Evolutionary conservation across 2,113 vertebrate genomes (phyloP).

Genomic region (Isurus oxyrinchus): DNA sequence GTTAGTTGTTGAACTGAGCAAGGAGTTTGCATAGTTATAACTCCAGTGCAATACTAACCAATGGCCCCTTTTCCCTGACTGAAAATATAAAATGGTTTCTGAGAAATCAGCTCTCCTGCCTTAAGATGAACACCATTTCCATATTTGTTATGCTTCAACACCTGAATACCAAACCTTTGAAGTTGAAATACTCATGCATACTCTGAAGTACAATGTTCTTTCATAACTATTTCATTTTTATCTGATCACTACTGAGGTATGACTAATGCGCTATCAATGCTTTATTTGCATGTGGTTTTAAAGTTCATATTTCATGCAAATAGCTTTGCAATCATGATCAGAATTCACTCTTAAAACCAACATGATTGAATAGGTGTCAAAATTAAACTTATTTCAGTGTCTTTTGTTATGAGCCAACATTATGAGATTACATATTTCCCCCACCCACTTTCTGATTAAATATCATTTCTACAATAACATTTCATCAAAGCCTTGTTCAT

Average conservation of each 20-base stretch:
- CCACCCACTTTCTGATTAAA: not conserved
- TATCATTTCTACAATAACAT: constrained; percentile 24
- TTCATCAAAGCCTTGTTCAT: constrained; percentile 63
- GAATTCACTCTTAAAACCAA: not conserved
- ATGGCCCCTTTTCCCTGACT: not conserved
- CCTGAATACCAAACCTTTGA: not conserved
- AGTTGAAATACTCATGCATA: not conserved
- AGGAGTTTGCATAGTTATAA: not conserved
- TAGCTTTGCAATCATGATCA: constrained; percentile 22
- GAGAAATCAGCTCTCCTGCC: not conserved
- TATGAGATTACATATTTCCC: not conserved
- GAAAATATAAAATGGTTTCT: not conserved
- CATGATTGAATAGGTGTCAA: not conserved
- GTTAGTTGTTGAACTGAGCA: not conserved
- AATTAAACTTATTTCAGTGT: not conserved
- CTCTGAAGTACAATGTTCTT: not conserved
- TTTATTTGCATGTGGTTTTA: constrained; percentile 14
- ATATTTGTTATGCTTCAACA: not conserved
- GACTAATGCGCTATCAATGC: not conserved
- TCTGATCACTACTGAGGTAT: not conserved
- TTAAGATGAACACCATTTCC: not conserved
- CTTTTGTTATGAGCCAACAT: not conserved
- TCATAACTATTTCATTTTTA: not conserved
- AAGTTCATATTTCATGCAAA: constrained; percentile 33
- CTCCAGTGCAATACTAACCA: not conserved